phyloP scores from a whole-genome alignment of 2,113 vertebrate species.

The Carassius carassius region DNA sequence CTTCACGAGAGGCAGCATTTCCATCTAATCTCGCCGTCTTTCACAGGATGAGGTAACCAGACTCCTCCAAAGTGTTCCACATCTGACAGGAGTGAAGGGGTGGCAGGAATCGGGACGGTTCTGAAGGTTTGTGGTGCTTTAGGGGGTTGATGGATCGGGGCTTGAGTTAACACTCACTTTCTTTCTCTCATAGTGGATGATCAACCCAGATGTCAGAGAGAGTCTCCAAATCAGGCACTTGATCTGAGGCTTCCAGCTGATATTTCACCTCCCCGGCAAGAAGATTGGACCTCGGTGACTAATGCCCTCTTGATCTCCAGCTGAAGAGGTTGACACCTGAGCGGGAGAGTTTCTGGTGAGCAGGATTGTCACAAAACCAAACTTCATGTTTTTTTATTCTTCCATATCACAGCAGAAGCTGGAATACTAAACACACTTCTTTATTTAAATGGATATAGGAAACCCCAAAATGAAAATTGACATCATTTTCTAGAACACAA shows the following conservation, averaged over 20 bases:
- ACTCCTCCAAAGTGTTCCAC: too few relatives aligned
- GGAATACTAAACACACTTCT: too few relatives aligned
- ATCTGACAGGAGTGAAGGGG: background rate
- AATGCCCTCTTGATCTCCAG: background rate
- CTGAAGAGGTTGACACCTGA: background rate
- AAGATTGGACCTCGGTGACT: background rate
- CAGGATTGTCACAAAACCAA: background rate
- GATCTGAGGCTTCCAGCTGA: slow-evolving; percentile 23
- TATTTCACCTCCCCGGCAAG: background rate
- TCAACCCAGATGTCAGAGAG: background rate
- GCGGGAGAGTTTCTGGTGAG: background rate
- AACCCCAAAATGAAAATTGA: too few relatives aligned
- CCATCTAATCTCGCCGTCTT: background rate
- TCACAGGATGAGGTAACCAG: background rate
- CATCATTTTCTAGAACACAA: background rate
- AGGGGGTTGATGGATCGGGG: background rate
- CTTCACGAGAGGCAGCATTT: background rate
- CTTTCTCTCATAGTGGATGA: background rate
- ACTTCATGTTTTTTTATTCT: background rate
- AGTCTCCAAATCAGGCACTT: background rate
- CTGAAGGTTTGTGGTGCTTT: background rate
- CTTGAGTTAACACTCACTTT: background rate
- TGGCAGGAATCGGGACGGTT: background rate
- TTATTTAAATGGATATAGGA: too few relatives aligned
- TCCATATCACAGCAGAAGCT: background rate